A percentile compares a stretch with the other conserved stretches of the same genome.
Conservation (phyloP, 2,113 vertebrate species). For the Syngnathus scovelli region DNA sequence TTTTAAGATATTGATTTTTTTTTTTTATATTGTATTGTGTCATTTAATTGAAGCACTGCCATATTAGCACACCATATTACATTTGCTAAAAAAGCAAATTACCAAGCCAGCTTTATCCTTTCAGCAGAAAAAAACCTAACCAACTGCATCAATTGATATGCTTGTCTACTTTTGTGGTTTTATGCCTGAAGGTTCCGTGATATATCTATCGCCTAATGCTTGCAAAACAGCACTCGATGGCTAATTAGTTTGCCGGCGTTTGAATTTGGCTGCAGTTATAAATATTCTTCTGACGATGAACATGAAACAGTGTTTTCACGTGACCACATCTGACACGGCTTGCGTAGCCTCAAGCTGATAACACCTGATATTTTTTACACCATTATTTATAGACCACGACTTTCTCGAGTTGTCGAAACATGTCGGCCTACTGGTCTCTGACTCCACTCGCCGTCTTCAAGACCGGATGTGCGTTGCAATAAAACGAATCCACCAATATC, state of each 20-base stretch:
- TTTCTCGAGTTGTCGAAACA: slow-evolving; percentile 35
- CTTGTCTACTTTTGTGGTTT: slow-evolving; percentile 1
- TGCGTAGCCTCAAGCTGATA: slow-evolving; percentile 34
- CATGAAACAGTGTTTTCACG: slow-evolving; percentile 24
- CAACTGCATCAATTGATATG: not conserved
- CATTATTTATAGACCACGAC: slow-evolving; percentile 3
- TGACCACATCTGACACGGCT: slow-evolving; percentile 18
- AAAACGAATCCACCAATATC: not conserved
- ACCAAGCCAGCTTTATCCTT: not conserved
- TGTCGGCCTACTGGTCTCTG: slow-evolving; percentile 14
- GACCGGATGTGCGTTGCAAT: not conserved
- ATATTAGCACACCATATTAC: not conserved
- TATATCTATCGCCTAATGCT: slow-evolving; percentile 18
- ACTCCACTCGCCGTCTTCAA: not conserved
- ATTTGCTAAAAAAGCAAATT: not conserved
- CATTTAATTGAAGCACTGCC: not conserved
- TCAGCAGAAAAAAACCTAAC: not conserved
- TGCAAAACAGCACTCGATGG: slow-evolving; percentile 21
- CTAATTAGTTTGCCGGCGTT: slow-evolving; percentile 20
- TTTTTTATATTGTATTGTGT: too few species aligned
- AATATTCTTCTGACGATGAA: slow-evolving; percentile 42
- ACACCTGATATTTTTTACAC: slow-evolving; percentile 38
- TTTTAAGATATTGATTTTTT: too few species aligned
- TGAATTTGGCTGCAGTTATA: slow-evolving; percentile 30
- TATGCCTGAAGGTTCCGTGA: not conserved